Evolutionary conservation across 2,113 vertebrate genomes (phyloP), one percentile per base, ranked within the genome.

Genomic region (Apteryx mantelli): DNA sequence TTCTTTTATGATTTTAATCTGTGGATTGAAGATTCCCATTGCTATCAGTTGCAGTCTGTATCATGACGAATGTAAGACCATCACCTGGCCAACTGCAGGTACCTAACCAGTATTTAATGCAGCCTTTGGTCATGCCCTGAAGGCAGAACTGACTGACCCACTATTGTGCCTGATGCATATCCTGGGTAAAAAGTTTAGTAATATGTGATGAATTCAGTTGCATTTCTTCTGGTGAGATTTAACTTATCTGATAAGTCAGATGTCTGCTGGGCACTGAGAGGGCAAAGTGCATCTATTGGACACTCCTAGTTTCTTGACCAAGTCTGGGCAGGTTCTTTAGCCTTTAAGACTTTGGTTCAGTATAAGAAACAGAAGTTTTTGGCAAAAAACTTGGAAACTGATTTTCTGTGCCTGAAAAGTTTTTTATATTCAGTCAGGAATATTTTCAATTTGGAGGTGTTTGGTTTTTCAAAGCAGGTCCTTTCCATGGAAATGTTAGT

Each of bases 141-240:
- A 4, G 3, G 2, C 52, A 48, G 46, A 38, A 12, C 32, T 21
- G 28, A 9, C 30, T 46, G 68, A 40, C 2, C 1, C 16, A 5
- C 32, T 28, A 1, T 46, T 40, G 56, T 32, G n/a, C 42, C 66
- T n/a, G 19, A 6, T 30, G 42, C 10, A 13, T 13, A 2, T 0
- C 0, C 18, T 60, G 80, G 15, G 30, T n/a, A 6, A 26, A 42
- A 52, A 36, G 16, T 25, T 13, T 60, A 30, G 28, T 8, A n/a
- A 64, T 42, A 38, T 77, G 38, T 24, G 64, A 25, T 22, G 69
- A 34, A 55, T 42, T 34, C 50, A 7, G 50, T 6, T 74, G 63
- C 21, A 7, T 3, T 12, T 58, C 22, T 11, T 48, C 48, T 60
- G 42, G 9, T 44, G 77, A 70, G 40, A 4, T 2, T 8, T 56